Percentiles rank a stretch among this genome's conserved stretches.
phyloP scores from a whole-genome alignment of 2,113 vertebrate genomes.

The Cyprinodon tularosa region DNA sequence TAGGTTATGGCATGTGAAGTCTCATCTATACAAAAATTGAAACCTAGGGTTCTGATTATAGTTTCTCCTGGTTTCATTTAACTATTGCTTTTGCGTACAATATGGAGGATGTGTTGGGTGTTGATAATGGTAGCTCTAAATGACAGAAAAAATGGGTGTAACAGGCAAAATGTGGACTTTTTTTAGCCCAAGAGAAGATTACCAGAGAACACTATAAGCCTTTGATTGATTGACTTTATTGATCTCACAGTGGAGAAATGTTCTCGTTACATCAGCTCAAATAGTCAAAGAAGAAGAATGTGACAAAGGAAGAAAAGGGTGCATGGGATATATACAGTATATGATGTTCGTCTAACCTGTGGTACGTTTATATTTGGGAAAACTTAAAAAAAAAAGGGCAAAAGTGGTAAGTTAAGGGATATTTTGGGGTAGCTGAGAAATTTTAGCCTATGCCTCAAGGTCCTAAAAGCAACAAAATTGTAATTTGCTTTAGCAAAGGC shows the following conservation, averaged over 20 bases:
- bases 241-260: too few species aligned
- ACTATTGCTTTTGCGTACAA: background rate
- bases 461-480: background rate
- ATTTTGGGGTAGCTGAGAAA: background rate
- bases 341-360: too few species aligned
- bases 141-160: background rate
- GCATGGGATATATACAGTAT: too few species aligned
- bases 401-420: background rate
- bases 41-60: background rate
- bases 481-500: background rate
- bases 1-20: slow-evolving; percentile 5
- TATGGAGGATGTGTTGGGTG: background rate
- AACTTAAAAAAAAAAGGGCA: background rate
- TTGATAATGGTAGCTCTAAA: background rate
- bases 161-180: background rate
- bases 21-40: background rate
- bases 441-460: background rate
- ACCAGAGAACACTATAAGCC: too few species aligned
- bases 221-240: too few species aligned
- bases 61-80: background rate
- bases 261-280: too few species aligned
- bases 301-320: too few species aligned
- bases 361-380: too few species aligned
- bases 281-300: too few species aligned
- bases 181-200: background rate